Evolutionary conservation across 2,797 vertebrate genomes (phyloP).

Genomic region (Euthynnus affinis): DNA sequence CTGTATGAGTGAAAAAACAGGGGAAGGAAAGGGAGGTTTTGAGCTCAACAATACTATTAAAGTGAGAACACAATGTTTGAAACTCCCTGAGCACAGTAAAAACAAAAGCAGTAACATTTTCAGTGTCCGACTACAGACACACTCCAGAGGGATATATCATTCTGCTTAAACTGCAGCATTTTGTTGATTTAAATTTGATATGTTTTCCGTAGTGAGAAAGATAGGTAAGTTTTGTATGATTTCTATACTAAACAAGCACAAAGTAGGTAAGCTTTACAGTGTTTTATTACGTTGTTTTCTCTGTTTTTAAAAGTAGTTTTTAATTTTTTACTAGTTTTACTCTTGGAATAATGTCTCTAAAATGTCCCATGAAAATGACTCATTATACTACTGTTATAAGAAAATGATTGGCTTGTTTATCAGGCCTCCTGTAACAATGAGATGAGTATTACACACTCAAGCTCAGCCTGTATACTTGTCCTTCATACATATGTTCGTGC

Average conservation of each 20-base stretch:
- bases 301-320: not conserved
- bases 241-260: not conserved
- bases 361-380: not conserved
- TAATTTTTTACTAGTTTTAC: not conserved
- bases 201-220: conserved; percentile 46
- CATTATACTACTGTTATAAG: not conserved
- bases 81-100: conserved; percentile 14
- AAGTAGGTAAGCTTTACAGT: not conserved
- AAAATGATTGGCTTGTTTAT: not conserved
- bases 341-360: not conserved
- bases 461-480: conserved; percentile 6
- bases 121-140: conserved; percentile 1
- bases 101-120: not conserved
- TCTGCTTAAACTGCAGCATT: not conserved
- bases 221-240: conserved; percentile 56
- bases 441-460: not conserved
- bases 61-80: conserved; percentile 53
- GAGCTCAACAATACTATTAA: conserved; percentile 37
- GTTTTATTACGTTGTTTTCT: not conserved
- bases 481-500: not conserved
- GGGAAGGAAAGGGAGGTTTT: conserved; percentile 72
- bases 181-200: conserved; percentile 30
- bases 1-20: conserved; percentile 64
- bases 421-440: too few species aligned
- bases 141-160: not conserved